Evolutionary conservation across 2,888 invertebrate genomes (phyloP).

Genomic region (Pandemis cinnamomeana): DNA sequence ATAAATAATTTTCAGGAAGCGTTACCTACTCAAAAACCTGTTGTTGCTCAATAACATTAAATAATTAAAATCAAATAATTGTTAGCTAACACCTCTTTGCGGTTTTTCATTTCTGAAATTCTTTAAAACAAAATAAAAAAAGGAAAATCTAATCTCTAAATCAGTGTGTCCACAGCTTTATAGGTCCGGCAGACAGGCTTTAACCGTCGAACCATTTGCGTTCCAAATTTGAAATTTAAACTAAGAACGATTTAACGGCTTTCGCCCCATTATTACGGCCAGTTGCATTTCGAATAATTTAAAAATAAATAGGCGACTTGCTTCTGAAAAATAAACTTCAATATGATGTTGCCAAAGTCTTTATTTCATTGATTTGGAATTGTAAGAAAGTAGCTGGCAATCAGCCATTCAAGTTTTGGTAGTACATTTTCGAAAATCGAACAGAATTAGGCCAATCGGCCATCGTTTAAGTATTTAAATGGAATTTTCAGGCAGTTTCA

Average conservation of each 20-base stretch:
- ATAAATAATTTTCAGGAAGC: too few species aligned
- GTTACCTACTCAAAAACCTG: too few species aligned
- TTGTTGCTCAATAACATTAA: too few species aligned
- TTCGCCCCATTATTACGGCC: slow-evolving; percentile 36
- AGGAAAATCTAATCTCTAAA: not conserved
- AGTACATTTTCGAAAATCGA: slow-evolving; percentile 18
- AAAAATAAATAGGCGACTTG: slow-evolving; percentile 15
- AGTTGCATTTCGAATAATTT: slow-evolving; percentile 34
- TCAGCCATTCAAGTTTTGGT: slow-evolving; percentile 22
- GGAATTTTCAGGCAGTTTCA: not conserved
- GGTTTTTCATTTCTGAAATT: too few species aligned
- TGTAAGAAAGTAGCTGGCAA: slow-evolving; percentile 11
- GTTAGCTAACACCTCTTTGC: too few species aligned
- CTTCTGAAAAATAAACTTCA: slow-evolving; percentile 3
- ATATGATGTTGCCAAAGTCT: not conserved
- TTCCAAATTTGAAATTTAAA: slow-evolving; percentile 41
- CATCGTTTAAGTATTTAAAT: slow-evolving; percentile 1
- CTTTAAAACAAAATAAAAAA: not conserved
- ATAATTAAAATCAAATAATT: too few species aligned
- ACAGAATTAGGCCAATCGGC: slow-evolving; percentile 12
- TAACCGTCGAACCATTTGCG: slow-evolving; percentile 31
- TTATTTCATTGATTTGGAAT: not conserved
- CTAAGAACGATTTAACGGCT: slow-evolving; percentile 41
- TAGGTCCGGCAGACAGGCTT: slow-evolving; percentile 7
- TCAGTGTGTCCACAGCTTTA: slow-evolving; percentile 19